These are phyloP conservation scores for Pelusios castaneus DNA, from an alignment of 2,113 vertebrate species.

Conservation along the genomic window DNA sequence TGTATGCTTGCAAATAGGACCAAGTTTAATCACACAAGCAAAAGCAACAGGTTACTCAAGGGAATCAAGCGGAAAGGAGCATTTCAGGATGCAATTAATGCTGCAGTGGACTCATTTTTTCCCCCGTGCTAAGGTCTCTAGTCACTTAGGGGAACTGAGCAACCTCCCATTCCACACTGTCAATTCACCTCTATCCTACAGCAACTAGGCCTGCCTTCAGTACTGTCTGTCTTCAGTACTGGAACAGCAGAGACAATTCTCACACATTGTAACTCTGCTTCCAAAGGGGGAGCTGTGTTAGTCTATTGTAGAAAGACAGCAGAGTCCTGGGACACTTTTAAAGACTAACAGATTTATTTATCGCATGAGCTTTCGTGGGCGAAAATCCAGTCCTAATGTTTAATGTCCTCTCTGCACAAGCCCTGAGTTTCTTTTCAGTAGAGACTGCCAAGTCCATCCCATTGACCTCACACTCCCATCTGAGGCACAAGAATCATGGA, in stretches of 20 bases:
- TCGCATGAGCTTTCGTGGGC: no score
- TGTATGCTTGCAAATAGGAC: background rate
- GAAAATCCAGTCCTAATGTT: background rate
- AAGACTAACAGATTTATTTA: no score
- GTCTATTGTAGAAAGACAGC: no score
- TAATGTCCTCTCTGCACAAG: background rate
- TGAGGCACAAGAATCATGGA: fast-evolving
- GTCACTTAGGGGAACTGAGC: background rate
- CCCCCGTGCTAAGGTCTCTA: background rate
- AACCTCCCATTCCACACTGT: background rate
- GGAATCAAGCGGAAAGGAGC: background rate
- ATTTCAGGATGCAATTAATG: background rate
- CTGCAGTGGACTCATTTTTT: background rate
- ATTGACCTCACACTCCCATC: fast-evolving
- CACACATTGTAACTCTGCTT: background rate
- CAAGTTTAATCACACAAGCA: background rate
- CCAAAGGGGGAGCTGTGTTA: no score
- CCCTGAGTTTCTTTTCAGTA: background rate
- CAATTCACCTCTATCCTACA: background rate
- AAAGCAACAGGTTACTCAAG: background rate
- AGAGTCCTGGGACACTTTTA: no score
- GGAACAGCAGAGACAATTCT: background rate
- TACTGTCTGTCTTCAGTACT: background rate
- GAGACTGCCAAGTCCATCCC: fast-evolving
- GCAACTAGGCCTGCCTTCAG: background rate